Percentiles rank a stretch among this genome's conserved stretches.
Conservation (phyloP, 2,888 invertebrate species). For the Drosophila formosana region DNA sequence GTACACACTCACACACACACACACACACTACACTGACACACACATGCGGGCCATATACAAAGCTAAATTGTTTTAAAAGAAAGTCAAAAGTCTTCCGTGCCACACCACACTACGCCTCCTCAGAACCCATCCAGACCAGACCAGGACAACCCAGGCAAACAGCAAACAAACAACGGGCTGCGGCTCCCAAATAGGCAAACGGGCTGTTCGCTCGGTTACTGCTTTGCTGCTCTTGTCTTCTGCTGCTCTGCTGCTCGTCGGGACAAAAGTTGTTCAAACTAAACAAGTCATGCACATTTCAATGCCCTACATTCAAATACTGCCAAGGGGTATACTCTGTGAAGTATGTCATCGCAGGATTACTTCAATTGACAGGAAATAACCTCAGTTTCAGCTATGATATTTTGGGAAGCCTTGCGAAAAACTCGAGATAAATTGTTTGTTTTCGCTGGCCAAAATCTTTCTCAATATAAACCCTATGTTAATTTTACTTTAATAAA, state of each 20-base stretch:
- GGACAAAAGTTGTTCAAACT: slow-evolving; percentile 69
- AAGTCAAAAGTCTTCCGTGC: slow-evolving; percentile 74
- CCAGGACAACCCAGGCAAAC: slow-evolving; percentile 47
- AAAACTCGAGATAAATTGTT: too few relatives aligned
- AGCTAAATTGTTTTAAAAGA: slow-evolving; percentile 80
- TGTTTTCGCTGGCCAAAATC: too few relatives aligned
- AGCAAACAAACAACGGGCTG: slow-evolving; percentile 64
- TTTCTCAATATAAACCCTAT: too few relatives aligned
- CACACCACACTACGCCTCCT: neutral
- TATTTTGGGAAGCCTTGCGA: too few relatives aligned
- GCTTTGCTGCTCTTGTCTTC: slow-evolving; percentile 4
- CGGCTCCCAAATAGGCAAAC: slow-evolving; percentile 47
- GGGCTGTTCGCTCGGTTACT: slow-evolving; percentile 26
- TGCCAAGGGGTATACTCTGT: slow-evolving; percentile 2
- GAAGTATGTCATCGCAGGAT: neutral
- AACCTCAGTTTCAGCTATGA: too few relatives aligned
- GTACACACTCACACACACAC: slow-evolving; percentile 50
- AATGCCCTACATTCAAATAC: slow-evolving; percentile 37
- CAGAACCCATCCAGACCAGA: slow-evolving; percentile 2
- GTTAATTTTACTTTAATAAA: too few relatives aligned
- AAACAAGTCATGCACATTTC: slow-evolving; percentile 75
- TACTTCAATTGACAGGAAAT: too few relatives aligned
- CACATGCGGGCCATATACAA: slow-evolving; percentile 49
- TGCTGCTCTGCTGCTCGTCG: slow-evolving; percentile 7
- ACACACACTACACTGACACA: slow-evolving; percentile 17